Conservation (phyloP, 2,888 invertebrate species). For the Glyphotaelius pellucidus region DNA sequence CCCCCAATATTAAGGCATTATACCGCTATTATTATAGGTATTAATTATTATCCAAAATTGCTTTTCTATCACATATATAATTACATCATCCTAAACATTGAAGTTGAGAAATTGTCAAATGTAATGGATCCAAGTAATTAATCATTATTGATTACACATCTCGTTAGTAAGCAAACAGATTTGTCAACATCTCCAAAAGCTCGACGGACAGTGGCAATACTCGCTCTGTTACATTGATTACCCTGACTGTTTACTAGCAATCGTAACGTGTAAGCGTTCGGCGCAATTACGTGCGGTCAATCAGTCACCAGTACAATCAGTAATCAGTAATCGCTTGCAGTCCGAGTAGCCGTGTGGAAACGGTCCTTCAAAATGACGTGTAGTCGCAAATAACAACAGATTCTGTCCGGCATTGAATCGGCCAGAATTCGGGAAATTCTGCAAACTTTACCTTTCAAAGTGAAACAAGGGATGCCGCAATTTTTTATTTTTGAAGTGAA, state of each 20-base stretch:
- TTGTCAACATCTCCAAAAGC: not conserved
- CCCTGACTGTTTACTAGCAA: conserved; percentile 7
- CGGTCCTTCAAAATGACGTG: not conserved
- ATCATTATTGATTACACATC: not conserved
- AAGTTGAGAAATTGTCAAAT: not conserved
- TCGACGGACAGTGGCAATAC: not conserved
- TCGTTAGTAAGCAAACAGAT: not conserved
- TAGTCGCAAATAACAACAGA: not conserved
- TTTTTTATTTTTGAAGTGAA: no score
- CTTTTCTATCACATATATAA: no score
- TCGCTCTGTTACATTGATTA: conserved; percentile 27
- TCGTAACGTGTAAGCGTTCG: not conserved
- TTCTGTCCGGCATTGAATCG: not conserved
- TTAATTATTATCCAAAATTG: no score
- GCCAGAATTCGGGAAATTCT: not conserved
- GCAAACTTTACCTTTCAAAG: not conserved
- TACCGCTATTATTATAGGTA: no score
- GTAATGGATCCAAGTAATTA: not conserved
- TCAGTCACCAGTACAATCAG: not conserved
- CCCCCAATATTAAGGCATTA: no score
- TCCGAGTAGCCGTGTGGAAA: not conserved
- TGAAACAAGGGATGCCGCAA: not conserved
- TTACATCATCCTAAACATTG: not conserved
- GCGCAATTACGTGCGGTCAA: conserved; percentile 2
- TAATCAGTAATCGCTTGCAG: not conserved